Evolutionary conservation across 1,140 invertebrate genomes (phyloP), one percentile per base, ranked within the genome.

Genomic region (Leptopilina clavipes): DNA sequence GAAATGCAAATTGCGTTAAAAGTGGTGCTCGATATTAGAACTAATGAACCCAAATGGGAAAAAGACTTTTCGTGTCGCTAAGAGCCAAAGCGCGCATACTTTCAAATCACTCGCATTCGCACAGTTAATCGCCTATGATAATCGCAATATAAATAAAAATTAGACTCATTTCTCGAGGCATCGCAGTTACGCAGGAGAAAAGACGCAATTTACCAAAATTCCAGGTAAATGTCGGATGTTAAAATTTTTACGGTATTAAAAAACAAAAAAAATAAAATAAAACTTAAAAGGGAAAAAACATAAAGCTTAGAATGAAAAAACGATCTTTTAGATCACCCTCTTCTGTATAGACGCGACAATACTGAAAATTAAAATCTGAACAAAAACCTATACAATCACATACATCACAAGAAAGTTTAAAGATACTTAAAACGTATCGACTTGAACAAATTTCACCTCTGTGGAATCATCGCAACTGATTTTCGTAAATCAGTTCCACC

Each of bases 121-220:
- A 59, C 71, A 75, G 56, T 72, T 80, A 72, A 56, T 81, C 75
- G 48, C 43, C 59, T 65, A 65, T 83, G 75, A 80, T 81, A 83
- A 79, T 83, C 78, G 79, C 73, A 77, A 81, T 77, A 74, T 82
- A 80, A 80, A 73, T 84, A 84, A 85, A 40, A 85, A 85, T 86
- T 85, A 86, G 80, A 85, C 82, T 78, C 54, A 84, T 84, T 84
- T 82, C 75, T 83, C 78, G 84, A 84, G 84, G 85, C 83, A 86
- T 82, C 76, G 78, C 80, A 85, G 80, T 82, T 81, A 82, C 79
- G 78, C 78, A 65, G 56, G 56, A 22, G 12, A 54, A 54, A 54
- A 8, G 7, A 25, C 56, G 12, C 22, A 40, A n/a, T 65, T 65
- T 65, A 14, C 56, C 11, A n/a, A 52, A 52, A n/a, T 52, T 17